Percentiles rank a stretch among this genome's conserved stretches.
Conservation (phyloP, 2,113 vertebrate species). For the Lonchura striata region DNA sequence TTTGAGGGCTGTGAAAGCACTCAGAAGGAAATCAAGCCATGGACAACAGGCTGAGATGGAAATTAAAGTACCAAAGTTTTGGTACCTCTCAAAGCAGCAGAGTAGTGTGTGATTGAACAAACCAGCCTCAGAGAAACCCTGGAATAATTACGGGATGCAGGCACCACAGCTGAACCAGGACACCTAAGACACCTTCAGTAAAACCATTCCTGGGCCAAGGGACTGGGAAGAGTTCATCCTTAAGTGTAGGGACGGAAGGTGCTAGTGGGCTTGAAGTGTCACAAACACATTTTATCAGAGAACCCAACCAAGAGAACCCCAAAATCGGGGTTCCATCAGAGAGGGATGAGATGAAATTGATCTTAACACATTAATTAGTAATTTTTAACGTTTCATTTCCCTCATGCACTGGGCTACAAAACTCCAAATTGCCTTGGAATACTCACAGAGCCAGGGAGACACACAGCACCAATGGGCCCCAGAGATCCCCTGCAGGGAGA, state of each 20-base stretch:
- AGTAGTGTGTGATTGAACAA: neutral
- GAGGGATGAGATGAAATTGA: neutral
- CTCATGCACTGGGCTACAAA: neutral
- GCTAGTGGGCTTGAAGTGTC: neutral
- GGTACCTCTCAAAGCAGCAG: neutral
- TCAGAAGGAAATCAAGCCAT: neutral
- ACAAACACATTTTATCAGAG: neutral
- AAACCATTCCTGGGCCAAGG: neutral
- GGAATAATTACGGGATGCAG: accelerated
- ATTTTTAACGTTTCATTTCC: neutral
- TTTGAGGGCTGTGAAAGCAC: neutral
- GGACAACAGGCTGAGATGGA: neutral
- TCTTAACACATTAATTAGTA: neutral
- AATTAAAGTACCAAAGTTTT: neutral
- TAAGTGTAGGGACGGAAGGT: neutral
- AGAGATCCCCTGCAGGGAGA: slow-evolving; percentile 87
- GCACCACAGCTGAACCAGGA: neutral
- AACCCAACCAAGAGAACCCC: neutral
- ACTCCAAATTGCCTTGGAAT: neutral
- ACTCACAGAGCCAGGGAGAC: slow-evolving; percentile 93
- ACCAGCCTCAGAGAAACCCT: neutral
- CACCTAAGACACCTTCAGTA: accelerated
- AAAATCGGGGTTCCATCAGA: no score
- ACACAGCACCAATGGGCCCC: slow-evolving; percentile 95
- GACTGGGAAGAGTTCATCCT: neutral